A percentile compares a stretch with the other conserved stretches of the same genome.
These are phyloP conservation scores for Ophion ellenae DNA, from an alignment of 2,888 invertebrate genomes.

Conservation along the genomic window DNA sequence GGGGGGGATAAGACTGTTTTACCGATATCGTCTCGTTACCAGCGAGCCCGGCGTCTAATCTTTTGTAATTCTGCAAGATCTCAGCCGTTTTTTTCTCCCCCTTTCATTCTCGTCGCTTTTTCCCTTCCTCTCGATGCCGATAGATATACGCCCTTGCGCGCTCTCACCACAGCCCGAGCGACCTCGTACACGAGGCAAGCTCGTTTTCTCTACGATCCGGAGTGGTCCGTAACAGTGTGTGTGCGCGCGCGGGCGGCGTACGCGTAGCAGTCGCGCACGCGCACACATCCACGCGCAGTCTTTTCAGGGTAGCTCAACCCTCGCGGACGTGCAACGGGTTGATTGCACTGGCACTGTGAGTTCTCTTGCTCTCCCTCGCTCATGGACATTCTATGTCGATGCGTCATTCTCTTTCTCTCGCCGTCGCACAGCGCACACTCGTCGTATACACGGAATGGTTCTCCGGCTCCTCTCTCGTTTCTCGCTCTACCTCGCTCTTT, in stretches of 20 bases:
- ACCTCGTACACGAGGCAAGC: constrained; percentile 65
- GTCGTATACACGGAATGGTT: constrained; percentile 4
- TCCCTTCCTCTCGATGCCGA: constrained; percentile 60
- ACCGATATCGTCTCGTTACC: constrained; percentile 77
- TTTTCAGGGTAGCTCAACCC: constrained; percentile 80
- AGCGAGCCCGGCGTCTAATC: constrained; percentile 77
- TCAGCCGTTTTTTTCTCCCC: constrained; percentile 62
- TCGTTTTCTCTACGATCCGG: constrained; percentile 58
- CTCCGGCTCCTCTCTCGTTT: constrained; percentile 36
- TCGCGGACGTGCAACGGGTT: constrained; percentile 80
- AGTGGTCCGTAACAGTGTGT: constrained; percentile 37
- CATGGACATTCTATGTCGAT: constrained; percentile 62
- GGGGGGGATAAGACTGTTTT: constrained; percentile 71
- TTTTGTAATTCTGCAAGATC: constrained; percentile 74
- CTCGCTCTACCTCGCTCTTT: constrained; percentile 32
- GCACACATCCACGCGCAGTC: neutral
- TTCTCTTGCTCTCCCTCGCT: constrained; percentile 71
- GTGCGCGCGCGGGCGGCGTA: neutral
- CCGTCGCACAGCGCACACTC: neutral
- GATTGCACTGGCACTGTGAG: constrained; percentile 82
- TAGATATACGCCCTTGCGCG: constrained; percentile 55
- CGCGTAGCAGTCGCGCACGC: neutral
- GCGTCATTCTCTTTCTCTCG: constrained; percentile 64
- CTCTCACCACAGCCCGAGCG: constrained; percentile 61
- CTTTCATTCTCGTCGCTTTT: constrained; percentile 63